Base-by-base conservation (phyloP, 2,888 invertebrate genomes). In the Schrankia costaestrigalis region DNA sequence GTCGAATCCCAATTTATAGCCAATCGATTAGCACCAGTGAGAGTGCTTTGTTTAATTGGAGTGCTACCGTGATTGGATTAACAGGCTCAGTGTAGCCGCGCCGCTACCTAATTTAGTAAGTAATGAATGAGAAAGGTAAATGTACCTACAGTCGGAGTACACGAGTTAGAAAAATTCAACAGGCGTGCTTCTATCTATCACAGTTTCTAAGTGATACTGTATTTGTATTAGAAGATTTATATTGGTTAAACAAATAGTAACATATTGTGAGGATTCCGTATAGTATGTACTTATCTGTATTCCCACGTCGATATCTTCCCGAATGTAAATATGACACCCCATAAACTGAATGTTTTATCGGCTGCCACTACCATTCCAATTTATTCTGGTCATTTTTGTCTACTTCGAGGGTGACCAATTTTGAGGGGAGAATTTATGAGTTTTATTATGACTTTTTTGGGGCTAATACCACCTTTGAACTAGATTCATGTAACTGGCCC, bases 291-390 rank as follows among this genome's bases (percentile, higher is more conserved):
- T 71, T 76, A 71, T 79, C 71, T 60, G 63, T 72, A 70, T 76
- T 78, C 82, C 75, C 80, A 79, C 75, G 72, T 76, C 74, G 76
- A 76, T 75, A 71, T 78, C 64, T 71, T 71, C 63, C 76, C 75
- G 75, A 84, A 85, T 85, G 86, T 87, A 86, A 86, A 86, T 85
- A 86, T 85, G 85, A 86, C 87, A 87, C 86, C 83, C 85, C 78
- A 85, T 87, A 87, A 86, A 86, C 74, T 78, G 78, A 83, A 77
- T 85, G 81, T 85, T 86, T 87, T 86, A 86, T 87, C 66, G 83
- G 73, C 76, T 81, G 76, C 80, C 80, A 85, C 77, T 77, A 69
- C 77, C 78, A 83, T 85, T 77, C 82, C 84, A 86, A 86, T 87
- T 86, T 87, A 85, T 85, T 78, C 81, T 85, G 86, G 86, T 85